phyloP scores from a whole-genome alignment of 2,113 vertebrate species.

The Noturus placidus region DNA sequence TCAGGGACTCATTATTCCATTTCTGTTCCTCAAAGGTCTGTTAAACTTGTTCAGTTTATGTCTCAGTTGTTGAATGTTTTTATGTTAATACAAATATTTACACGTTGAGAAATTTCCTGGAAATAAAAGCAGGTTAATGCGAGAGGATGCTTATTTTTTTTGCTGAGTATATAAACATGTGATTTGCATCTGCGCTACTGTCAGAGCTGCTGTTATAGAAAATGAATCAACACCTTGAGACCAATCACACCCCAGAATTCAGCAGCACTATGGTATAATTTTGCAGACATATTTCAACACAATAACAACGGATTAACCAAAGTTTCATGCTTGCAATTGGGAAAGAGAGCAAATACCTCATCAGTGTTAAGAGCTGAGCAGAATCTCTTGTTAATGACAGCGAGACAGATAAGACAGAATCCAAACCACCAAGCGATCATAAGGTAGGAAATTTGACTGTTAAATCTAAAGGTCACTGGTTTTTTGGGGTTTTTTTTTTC shows the following conservation, averaged over 20 bases:
- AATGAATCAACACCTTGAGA: not conserved
- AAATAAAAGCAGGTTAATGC: no score
- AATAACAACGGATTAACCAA: not conserved
- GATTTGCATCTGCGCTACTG: not conserved
- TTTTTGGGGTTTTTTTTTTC: not conserved
- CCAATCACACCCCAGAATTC: not conserved
- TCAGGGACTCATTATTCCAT: no score
- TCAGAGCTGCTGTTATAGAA: not conserved
- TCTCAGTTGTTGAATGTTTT: no score
- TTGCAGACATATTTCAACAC: not conserved
- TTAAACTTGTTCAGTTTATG: no score
- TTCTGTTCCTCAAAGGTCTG: no score
- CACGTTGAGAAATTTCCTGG: no score
- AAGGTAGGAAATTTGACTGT: not conserved
- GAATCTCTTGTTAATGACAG: not conserved
- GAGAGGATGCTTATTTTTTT: no score
- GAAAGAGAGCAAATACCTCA: not conserved
- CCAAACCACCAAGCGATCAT: not conserved
- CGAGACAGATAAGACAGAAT: not conserved
- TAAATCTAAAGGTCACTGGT: not conserved
- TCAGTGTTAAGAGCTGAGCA: not conserved
- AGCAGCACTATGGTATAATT: fast-evolving
- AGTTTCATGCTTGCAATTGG: not conserved
- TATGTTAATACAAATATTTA: no score
- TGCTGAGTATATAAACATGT: not conserved